phyloP scores from a whole-genome alignment of 1,140 invertebrate genomes.

The Rhagoletis zephyria region DNA sequence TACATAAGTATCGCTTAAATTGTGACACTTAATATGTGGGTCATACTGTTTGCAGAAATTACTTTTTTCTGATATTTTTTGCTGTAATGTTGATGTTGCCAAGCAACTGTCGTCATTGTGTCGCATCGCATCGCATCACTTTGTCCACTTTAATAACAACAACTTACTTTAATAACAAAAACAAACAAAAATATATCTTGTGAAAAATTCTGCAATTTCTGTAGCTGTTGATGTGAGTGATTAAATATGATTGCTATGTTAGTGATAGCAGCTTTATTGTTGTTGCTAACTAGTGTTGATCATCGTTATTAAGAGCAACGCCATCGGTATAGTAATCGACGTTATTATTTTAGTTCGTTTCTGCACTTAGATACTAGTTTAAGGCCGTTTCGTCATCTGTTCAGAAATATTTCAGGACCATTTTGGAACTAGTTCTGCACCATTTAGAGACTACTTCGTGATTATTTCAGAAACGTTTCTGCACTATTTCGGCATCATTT shows the following conservation, averaged over 20 bases:
- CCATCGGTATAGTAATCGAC: background rate
- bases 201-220: background rate
- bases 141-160: background rate
- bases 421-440: no score
- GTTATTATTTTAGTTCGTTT: background rate
- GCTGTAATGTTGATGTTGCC: background rate
- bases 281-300: background rate
- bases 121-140: background rate
- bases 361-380: no score
- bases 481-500: no score
- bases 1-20: background rate
- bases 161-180: background rate
- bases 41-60: background rate
- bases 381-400: no score
- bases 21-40: conserved; percentile 36
- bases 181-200: background rate
- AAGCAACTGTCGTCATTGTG: background rate
- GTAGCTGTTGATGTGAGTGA: background rate
- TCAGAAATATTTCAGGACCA: no score
- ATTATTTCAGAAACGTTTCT: no score
- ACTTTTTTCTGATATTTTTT: background rate
- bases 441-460: no score
- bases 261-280: background rate
- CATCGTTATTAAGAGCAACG: background rate
- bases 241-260: background rate